A percentile compares a stretch with the other conserved stretches of the same genome.
Conservation (phyloP, 2,797 vertebrate genomes). For the Vireo griseus region DNA sequence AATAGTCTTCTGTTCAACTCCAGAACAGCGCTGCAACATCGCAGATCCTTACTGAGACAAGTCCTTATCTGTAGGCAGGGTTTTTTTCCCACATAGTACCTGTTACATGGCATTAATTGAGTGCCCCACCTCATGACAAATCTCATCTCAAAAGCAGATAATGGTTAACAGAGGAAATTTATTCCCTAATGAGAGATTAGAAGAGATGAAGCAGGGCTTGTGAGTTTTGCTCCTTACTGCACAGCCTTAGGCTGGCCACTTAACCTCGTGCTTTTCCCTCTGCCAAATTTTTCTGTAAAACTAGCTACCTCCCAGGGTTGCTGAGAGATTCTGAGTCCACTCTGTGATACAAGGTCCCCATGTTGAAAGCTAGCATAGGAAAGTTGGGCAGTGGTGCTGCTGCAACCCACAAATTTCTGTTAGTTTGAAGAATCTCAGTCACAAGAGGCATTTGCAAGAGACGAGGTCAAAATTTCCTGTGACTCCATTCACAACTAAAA, state of each 20-base stretch:
- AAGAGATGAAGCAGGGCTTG: neutral
- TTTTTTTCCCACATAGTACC: neutral
- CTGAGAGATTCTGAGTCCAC: constrained; percentile 12
- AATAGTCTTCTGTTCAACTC: neutral
- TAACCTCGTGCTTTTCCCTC: neutral
- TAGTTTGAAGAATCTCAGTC: constrained; percentile 26
- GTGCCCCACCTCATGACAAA: neutral
- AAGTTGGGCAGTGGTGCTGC: constrained; percentile 26
- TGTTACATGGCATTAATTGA: neutral
- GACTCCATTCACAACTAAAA: neutral
- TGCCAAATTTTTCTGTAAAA: neutral
- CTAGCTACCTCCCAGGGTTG: constrained; percentile 31
- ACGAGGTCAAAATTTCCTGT: neutral
- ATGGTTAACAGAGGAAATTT: neutral
- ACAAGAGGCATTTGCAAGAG: constrained; percentile 11
- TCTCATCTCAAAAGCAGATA: neutral
- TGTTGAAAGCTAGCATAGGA: constrained; percentile 43
- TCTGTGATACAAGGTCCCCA: neutral
- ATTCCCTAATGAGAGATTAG: neutral
- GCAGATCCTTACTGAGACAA: neutral
- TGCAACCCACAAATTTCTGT: constrained; percentile 15
- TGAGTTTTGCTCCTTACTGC: neutral
- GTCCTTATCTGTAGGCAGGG: neutral
- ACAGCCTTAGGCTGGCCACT: neutral
- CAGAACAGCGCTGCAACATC: neutral